Evolutionary conservation across 2,113 vertebrate genomes (phyloP).

Genomic region (Mormyrus iriodes): DNA sequence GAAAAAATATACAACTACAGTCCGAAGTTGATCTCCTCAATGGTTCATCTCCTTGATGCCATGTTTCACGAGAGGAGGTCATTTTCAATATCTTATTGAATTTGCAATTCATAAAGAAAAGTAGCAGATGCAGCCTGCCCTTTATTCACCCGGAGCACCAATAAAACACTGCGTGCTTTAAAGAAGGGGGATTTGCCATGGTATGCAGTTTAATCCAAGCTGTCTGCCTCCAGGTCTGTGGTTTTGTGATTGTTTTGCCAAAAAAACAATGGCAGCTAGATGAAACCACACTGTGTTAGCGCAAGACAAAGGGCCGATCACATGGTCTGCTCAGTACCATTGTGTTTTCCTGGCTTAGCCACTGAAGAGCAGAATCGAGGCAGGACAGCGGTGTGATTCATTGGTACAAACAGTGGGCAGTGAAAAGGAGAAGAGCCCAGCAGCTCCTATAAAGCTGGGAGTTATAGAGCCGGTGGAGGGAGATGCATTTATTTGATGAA

Average conservation of each 20-base stretch:
- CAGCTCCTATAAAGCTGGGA: background rate
- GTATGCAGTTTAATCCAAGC: conserved; percentile 24
- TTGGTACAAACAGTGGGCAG: background rate
- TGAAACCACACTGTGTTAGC: conserved; percentile 17
- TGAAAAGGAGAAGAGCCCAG: background rate
- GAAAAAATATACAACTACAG: background rate
- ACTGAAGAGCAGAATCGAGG: background rate
- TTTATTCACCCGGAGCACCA: background rate
- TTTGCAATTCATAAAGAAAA: background rate
- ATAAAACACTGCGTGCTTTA: background rate
- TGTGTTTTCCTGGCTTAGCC: background rate
- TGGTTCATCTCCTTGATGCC: background rate
- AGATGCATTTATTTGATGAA: background rate
- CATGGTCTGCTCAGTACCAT: background rate
- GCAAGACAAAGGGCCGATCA: background rate
- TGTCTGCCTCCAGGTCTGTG: conserved; percentile 22
- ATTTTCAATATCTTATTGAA: background rate
- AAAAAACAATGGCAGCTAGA: conserved; percentile 24
- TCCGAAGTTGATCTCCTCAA: background rate
- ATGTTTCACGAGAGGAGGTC: background rate
- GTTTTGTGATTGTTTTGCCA: background rate
- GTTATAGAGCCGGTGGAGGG: background rate
- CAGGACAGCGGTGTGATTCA: background rate
- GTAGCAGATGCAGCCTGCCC: background rate
- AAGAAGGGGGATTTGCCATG: conserved; percentile 20